phyloP scores from a whole-genome alignment of 2,888 invertebrate genomes.

The Polyommatus icarus region DNA sequence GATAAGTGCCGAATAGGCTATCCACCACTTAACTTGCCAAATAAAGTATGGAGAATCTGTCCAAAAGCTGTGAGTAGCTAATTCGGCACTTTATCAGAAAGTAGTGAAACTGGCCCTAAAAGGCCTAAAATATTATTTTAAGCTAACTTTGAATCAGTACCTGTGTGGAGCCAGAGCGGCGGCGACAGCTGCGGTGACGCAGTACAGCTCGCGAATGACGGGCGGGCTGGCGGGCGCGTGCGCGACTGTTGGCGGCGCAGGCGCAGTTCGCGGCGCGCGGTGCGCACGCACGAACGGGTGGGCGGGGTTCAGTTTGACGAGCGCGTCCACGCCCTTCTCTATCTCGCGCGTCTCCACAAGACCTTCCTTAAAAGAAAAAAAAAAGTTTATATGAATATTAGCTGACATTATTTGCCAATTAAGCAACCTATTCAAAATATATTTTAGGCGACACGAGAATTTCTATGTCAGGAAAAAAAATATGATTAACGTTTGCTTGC shows the following conservation, averaged over 20 bases:
- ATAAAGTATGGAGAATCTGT: no score
- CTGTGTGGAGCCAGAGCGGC: constrained; percentile 82
- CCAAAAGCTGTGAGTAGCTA: no score
- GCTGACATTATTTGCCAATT: not conserved
- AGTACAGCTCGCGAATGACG: constrained; percentile 83
- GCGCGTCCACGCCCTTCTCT: constrained; percentile 90
- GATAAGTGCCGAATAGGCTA: no score
- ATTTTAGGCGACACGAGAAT: no score
- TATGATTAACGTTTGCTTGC: no score
- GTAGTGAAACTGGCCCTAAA: no score
- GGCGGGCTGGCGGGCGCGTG: constrained; percentile 59
- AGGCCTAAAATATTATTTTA: no score
- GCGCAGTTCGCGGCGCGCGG: constrained; percentile 42
- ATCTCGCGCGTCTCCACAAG: constrained; percentile 82
- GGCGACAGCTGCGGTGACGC: constrained; percentile 83
- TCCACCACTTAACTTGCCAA: no score
- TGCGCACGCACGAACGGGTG: constrained; percentile 78
- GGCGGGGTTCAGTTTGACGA: constrained; percentile 82
- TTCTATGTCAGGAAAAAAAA: no score
- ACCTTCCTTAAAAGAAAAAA: constrained; percentile 76
- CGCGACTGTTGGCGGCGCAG: constrained; percentile 30
- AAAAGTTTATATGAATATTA: not conserved
- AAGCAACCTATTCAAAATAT: no score
- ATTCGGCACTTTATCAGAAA: no score
- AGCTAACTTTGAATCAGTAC: constrained; percentile 43